A percentile compares a stretch with the other conserved stretches of the same genome.
phyloP scores from a whole-genome alignment of 2,113 vertebrate genomes.

The Myanophis thanlyinensis region DNA sequence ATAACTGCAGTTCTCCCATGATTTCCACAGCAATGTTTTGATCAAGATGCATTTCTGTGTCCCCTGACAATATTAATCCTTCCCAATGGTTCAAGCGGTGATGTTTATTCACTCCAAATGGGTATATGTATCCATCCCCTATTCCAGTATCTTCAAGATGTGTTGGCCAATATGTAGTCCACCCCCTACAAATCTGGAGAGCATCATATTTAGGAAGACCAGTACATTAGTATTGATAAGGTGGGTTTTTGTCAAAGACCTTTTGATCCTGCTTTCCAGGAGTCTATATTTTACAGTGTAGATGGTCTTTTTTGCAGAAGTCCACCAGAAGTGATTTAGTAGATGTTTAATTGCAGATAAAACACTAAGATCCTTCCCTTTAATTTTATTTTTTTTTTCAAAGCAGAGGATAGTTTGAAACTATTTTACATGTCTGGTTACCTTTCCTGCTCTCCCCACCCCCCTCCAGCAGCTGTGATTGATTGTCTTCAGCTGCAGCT shows the following conservation, averaged over 20 bases:
- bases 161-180: background rate
- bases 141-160: background rate
- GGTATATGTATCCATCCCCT: background rate
- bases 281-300: accelerated
- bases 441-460: background rate
- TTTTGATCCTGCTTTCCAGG: background rate
- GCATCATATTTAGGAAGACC: background rate
- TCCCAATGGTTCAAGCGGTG: background rate
- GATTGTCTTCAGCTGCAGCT: constrained; percentile 68
- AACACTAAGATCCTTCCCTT: constrained; percentile 43
- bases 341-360: constrained; percentile 32
- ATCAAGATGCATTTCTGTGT: background rate
- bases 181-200: background rate
- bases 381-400: constrained; percentile 53
- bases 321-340: constrained; percentile 43
- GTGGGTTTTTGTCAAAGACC: background rate
- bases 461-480: constrained; percentile 59
- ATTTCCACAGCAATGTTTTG: background rate
- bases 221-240: accelerated
- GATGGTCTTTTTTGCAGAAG: background rate
- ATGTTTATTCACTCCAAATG: background rate
- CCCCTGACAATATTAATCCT: background rate
- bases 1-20: background rate
- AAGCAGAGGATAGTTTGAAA: constrained; percentile 49
- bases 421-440: constrained; percentile 41